Percentiles rank a stretch among this genome's conserved stretches.
phyloP scores from a whole-genome alignment of 2,888 invertebrate genomes.

The Siphonodentalium dalli region DNA sequence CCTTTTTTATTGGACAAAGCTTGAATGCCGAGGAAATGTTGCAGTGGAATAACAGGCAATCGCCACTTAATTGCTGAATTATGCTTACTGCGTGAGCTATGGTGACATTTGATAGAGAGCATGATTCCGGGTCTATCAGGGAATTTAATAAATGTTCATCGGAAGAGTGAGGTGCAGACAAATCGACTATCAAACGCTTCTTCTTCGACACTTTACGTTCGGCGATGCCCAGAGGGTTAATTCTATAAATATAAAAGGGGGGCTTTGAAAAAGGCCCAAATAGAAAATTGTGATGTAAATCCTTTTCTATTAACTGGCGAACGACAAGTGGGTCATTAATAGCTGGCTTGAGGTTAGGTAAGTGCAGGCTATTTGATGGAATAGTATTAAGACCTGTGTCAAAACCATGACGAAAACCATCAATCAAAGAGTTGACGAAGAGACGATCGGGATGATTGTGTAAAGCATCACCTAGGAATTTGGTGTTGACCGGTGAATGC shows the following conservation, averaged over 20 bases:
- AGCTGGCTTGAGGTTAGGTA: constrained; percentile 5
- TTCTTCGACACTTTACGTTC: constrained; percentile 20
- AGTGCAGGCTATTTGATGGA: neutral
- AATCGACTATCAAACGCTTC: constrained; percentile 9
- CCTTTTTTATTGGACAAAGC: constrained; percentile 1
- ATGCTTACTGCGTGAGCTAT: constrained; percentile 14
- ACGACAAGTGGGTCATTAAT: neutral
- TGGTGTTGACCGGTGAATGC: constrained; percentile 1
- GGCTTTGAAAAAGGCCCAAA: constrained; percentile 5
- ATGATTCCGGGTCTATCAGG: constrained; percentile 11
- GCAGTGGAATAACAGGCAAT: constrained; percentile 2
- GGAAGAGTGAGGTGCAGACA: constrained; percentile 11
- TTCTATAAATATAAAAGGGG: constrained; percentile 3
- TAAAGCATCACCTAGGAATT: neutral
- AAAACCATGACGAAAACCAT: constrained; percentile 7
- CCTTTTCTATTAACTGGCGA: neutral
- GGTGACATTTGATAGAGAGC: constrained; percentile 11
- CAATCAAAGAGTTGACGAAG: neutral
- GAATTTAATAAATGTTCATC: constrained; percentile 6
- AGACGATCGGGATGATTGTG: neutral
- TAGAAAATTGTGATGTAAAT: constrained; percentile 7
- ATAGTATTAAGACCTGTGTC: constrained; percentile 5
- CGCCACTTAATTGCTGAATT: constrained; percentile 2
- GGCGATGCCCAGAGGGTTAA: constrained; percentile 14
- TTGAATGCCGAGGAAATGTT: constrained; percentile 19